A percentile compares a stretch with the other conserved stretches of the same genome.
These are phyloP conservation scores for Tetragnatha versicolor DNA, from an alignment of 1,140 invertebrate genomes.

Conservation along the genomic window DNA sequence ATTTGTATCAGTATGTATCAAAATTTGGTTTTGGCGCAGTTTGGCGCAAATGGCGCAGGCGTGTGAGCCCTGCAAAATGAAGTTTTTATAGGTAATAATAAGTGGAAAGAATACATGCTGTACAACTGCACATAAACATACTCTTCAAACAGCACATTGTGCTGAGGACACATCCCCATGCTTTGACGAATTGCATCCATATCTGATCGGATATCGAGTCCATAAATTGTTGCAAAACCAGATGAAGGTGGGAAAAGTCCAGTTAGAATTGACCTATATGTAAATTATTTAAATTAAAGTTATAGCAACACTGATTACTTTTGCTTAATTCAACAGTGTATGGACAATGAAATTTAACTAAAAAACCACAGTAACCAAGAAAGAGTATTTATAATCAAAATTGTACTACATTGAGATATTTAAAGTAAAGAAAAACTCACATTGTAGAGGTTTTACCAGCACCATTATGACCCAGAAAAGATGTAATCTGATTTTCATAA, in stretches of 20 bases:
- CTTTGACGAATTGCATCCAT: conserved; percentile 72
- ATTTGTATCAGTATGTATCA: too few relatives aligned
- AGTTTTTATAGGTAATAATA: too few relatives aligned
- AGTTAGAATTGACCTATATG: conserved; percentile 72
- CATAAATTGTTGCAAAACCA: conserved; percentile 75
- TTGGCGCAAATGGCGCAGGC: too few relatives aligned
- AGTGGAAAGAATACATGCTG: too few relatives aligned
- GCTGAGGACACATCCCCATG: conserved; percentile 75
- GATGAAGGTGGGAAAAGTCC: conserved; percentile 73
- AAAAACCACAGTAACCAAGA: neutral
- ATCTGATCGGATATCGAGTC: conserved; percentile 71
- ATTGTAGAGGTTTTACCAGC: conserved; percentile 82
- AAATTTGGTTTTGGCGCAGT: too few relatives aligned
- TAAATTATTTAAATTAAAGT: too few relatives aligned
- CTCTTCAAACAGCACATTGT: conserved; percentile 69
- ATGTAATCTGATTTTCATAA: conserved; percentile 84
- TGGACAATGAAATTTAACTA: too few relatives aligned
- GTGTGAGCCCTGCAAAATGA: too few relatives aligned
- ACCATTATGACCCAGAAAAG: conserved; percentile 87
- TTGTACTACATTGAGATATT: too few relatives aligned
- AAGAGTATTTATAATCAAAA: neutral
- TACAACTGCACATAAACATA: too few relatives aligned
- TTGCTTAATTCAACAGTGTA: too few relatives aligned
- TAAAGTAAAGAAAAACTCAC: conserved; percentile 66
- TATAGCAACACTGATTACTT: too few relatives aligned